Conservation (phyloP, 2,113 vertebrate genomes). For the Suncus etruscus region DNA sequence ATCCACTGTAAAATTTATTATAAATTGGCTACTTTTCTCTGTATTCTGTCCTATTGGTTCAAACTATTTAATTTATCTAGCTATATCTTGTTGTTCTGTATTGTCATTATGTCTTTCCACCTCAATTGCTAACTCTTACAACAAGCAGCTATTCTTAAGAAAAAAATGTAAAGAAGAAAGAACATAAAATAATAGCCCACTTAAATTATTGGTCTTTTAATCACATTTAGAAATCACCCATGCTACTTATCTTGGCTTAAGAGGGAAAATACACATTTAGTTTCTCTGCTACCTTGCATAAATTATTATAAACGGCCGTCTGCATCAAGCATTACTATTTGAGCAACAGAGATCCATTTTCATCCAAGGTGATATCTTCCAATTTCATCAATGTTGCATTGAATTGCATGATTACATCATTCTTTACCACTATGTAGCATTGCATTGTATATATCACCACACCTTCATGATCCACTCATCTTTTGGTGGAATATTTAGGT, state of each 20-base stretch:
- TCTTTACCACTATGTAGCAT: too few relatives aligned
- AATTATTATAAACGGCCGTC: not conserved
- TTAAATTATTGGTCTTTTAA: slow-evolving; percentile 5
- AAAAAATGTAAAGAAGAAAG: not conserved
- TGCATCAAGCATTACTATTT: too few relatives aligned
- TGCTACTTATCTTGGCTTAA: not conserved
- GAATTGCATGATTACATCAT: too few relatives aligned
- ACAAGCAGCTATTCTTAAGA: not conserved
- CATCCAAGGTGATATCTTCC: too few relatives aligned
- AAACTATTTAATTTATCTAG: not conserved
- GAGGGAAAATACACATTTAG: not conserved
- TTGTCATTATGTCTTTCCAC: not conserved
- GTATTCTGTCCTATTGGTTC: not conserved
- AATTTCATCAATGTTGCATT: too few relatives aligned
- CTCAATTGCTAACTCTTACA: not conserved
- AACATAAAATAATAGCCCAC: not conserved
- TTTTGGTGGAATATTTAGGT: too few relatives aligned
- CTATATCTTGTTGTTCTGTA: not conserved
- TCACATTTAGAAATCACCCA: slow-evolving; percentile 12
- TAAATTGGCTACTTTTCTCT: not conserved
- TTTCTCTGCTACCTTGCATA: not conserved
- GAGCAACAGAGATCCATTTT: too few relatives aligned
- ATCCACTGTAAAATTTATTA: not conserved
- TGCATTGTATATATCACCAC: too few relatives aligned
- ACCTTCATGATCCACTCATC: not conserved